Evolutionary conservation across 2,797 vertebrate species (phyloP).

Genomic region (Stomatorhinus walkeri): DNA sequence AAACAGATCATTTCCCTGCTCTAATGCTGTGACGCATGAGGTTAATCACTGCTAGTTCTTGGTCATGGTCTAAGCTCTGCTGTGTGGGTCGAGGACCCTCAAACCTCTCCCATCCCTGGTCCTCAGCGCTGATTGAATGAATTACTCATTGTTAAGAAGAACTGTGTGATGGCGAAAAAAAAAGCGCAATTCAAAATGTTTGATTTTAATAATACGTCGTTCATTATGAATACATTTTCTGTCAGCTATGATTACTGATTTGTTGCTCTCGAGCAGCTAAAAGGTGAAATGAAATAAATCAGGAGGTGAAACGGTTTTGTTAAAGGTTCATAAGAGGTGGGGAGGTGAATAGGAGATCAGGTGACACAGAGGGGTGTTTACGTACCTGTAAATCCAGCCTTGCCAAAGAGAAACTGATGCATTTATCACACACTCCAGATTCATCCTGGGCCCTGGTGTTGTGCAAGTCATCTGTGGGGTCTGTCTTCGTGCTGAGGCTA

Average conservation of each 20-base stretch:
- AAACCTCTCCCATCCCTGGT: background rate
- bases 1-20: background rate
- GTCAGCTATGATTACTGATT: slow-evolving; percentile 3
- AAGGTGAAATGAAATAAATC: background rate
- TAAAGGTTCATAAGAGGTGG: background rate
- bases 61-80: background rate
- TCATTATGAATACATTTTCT: slow-evolving; percentile 9
- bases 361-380: background rate
- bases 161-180: background rate
- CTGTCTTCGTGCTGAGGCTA: background rate
- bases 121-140: slow-evolving; percentile 1
- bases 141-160: background rate
- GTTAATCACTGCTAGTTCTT: background rate
- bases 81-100: slow-evolving; percentile 25
- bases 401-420: background rate
- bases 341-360: background rate
- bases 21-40: background rate
- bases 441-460: background rate
- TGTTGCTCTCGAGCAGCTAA: background rate
- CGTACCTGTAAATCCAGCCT: background rate
- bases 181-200: background rate
- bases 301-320: background rate
- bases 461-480: background rate
- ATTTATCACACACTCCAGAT: background rate
- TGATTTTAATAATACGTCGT: background rate